These are phyloP conservation scores for Microctonus aethiopoides DNA, from an alignment of 2,888 invertebrate species.

Conservation along the genomic window DNA sequence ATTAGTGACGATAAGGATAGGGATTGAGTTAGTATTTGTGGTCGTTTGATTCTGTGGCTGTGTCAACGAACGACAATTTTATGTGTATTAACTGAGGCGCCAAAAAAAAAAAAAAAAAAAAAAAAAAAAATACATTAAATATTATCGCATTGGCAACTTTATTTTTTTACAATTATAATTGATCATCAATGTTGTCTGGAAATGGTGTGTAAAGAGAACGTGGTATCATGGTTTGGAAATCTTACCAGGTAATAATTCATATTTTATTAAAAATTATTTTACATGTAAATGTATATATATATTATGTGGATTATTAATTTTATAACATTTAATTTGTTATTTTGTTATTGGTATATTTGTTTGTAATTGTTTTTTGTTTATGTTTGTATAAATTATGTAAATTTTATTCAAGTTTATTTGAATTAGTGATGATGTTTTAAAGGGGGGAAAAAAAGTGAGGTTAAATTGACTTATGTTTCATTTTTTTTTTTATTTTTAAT, in stretches of 20 bases:
- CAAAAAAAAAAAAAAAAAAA: neutral
- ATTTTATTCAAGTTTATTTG: neutral
- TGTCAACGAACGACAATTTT: neutral
- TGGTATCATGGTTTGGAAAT: conserved; percentile 97
- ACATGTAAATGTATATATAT: neutral
- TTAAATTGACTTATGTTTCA: no score
- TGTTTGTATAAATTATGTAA: neutral
- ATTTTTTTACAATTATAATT: conserved; percentile 59
- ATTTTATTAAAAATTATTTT: neutral
- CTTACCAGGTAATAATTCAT: conserved; percentile 66
- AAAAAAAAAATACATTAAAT: neutral
- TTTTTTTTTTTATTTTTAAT: no score
- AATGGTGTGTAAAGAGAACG: conserved; percentile 97
- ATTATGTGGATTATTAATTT: neutral
- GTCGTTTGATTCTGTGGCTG: neutral
- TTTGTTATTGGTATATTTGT: neutral
- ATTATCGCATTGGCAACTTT: conserved; percentile 56
- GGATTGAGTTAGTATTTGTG: neutral
- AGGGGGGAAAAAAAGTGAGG: neutral
- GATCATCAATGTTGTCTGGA: conserved; percentile 78
- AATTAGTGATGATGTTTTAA: neutral
- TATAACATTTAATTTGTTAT: neutral
- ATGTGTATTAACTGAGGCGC: neutral
- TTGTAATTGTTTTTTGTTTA: neutral
- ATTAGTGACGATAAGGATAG: conserved; percentile 1